phyloP scores from a whole-genome alignment of 2,113 vertebrate genomes.

The Egretta garzetta region DNA sequence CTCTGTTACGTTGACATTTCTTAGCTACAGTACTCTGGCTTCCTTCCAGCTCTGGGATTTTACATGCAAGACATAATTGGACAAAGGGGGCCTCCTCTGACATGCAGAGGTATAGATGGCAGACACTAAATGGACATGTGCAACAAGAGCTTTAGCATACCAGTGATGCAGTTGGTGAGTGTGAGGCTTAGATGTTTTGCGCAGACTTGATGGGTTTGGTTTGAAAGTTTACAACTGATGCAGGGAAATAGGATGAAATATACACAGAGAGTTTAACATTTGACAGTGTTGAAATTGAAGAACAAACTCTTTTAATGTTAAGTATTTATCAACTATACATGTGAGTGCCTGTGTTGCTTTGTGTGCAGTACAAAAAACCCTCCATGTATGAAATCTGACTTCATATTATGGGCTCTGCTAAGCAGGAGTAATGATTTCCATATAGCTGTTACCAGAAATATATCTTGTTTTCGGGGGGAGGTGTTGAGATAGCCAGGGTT shows the following conservation, averaged over 20 bases:
- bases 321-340: background rate
- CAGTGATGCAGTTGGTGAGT: background rate
- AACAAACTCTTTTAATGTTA: background rate
- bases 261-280: background rate
- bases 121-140: background rate
- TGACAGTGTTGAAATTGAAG: background rate
- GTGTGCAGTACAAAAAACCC: background rate
- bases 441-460: background rate
- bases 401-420: background rate
- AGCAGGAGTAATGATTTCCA: background rate
- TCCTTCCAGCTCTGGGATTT: background rate
- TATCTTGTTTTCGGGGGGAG: background rate
- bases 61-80: background rate
- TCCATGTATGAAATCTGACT: background rate
- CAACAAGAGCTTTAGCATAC: background rate
- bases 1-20: background rate
- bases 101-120: rapidly evolving
- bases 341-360: background rate
- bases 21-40: background rate
- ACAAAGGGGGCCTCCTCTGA: background rate
- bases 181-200: background rate
- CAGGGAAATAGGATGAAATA: background rate
- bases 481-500: background rate
- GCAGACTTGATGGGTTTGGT: background rate
- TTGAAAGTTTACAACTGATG: background rate